phyloP scores from a whole-genome alignment of 2,888 invertebrate genomes.

The Chymomyza fuscimana region DNA sequence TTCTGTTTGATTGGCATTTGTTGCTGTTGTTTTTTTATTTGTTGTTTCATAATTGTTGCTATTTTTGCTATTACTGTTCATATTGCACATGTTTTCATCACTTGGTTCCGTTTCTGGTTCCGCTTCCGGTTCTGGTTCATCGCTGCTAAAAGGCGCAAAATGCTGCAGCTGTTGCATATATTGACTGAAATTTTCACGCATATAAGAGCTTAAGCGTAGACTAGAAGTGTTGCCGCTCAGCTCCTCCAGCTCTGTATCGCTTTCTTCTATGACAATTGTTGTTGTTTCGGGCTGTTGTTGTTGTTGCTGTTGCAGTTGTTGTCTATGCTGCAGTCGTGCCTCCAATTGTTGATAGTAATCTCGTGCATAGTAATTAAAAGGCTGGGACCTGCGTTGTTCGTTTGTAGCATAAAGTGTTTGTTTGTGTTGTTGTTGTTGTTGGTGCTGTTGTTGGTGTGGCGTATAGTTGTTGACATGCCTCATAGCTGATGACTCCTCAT shows the following conservation, averaged over 20 bases:
- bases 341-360: conserved; percentile 50
- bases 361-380: conserved; percentile 66
- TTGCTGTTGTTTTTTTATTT: conserved; percentile 28
- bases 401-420: conserved; percentile 22
- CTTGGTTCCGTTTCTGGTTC: conserved; percentile 20
- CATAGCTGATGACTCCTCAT: conserved; percentile 57
- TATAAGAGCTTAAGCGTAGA: conserved; percentile 32
- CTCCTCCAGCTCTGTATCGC: conserved; percentile 59
- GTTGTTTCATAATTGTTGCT: conserved; percentile 37
- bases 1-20: conserved; percentile 67
- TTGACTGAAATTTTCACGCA: conserved; percentile 58
- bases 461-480: conserved; percentile 46
- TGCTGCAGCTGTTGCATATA: conserved; percentile 65
- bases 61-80: conserved; percentile 35
- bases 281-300: conserved; percentile 34
- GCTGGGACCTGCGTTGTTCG: conserved; percentile 46
- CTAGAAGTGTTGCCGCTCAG: background rate
- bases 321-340: conserved; percentile 25
- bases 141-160: conserved; percentile 37
- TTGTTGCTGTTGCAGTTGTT: conserved; percentile 31
- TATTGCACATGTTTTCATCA: conserved; percentile 59
- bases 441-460: conserved; percentile 47
- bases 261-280: conserved; percentile 62
- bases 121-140: conserved; percentile 11
- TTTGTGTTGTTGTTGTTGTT: conserved; percentile 47